phyloP scores from a whole-genome alignment of 2,888 invertebrate species.

The Drosophila emarginata region DNA sequence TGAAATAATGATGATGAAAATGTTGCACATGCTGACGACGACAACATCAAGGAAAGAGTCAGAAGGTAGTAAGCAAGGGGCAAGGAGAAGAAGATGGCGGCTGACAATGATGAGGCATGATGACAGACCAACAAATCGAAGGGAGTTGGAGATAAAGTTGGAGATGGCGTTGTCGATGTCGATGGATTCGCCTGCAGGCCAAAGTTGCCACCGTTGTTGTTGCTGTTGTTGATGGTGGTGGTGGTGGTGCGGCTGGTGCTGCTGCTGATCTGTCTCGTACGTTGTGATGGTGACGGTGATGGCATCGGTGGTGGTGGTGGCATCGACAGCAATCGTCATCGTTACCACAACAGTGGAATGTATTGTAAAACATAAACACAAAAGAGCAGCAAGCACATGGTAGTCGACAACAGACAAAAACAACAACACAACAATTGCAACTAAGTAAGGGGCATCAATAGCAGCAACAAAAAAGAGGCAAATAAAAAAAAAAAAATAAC shows the following conservation, averaged over 20 bases:
- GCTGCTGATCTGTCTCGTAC: conserved; percentile 24
- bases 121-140: conserved; percentile 78
- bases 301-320: conserved; percentile 47
- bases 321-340: conserved; percentile 72
- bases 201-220: conserved; percentile 66
- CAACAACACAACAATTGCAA: conserved; percentile 34
- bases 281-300: conserved; percentile 38
- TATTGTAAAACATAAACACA: conserved; percentile 71
- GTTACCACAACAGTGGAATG: conserved; percentile 76
- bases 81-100: conserved; percentile 34
- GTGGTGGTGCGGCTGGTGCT: conserved; percentile 25
- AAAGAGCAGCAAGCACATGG: conserved; percentile 63
- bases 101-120: conserved; percentile 79
- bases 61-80: conserved; percentile 5
- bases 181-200: conserved; percentile 60
- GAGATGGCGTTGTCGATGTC: conserved; percentile 1
- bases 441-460: conserved; percentile 28
- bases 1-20: conserved; percentile 79
- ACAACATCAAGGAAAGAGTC: not conserved
- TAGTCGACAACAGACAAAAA: conserved; percentile 36
- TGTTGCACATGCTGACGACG: conserved; percentile 68
- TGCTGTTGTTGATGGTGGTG: conserved; percentile 34
- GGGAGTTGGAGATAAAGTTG: conserved; percentile 48
- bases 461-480: conserved; percentile 35
- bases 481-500: not conserved